Evolutionary conservation across 2,797 vertebrate species (phyloP).

Genomic region (Propithecus perrieri): DNA sequence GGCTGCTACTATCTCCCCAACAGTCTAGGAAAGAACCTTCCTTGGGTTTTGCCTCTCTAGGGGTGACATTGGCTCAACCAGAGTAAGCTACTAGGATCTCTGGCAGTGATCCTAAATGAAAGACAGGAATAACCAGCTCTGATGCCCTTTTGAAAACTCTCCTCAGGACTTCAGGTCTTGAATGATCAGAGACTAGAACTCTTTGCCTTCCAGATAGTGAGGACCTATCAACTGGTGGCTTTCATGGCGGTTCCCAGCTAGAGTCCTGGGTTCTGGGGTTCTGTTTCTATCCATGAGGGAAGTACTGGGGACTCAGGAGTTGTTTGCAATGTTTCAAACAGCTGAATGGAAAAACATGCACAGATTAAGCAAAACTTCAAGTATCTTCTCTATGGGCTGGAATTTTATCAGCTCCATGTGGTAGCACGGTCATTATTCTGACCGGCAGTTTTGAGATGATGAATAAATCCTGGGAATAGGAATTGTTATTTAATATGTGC

Average conservation of each 20-base stretch:
- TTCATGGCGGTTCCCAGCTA: neutral
- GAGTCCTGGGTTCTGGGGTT: neutral
- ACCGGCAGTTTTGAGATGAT: constrained; percentile 49
- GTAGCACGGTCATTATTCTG: neutral
- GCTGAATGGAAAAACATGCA: constrained; percentile 21
- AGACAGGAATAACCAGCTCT: neutral
- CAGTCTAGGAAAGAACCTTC: neutral
- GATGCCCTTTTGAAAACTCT: neutral
- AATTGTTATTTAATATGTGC: constrained; percentile 49
- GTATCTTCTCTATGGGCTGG: constrained; percentile 39
- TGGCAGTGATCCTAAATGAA: neutral
- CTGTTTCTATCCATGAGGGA: neutral
- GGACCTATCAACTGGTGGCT: neutral
- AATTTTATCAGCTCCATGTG: constrained; percentile 36
- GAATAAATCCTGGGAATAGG: constrained; percentile 46
- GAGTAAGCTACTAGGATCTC: neutral
- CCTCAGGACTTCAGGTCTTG: neutral
- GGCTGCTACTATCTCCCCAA: neutral
- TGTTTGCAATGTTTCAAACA: constrained; percentile 22
- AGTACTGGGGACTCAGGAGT: neutral
- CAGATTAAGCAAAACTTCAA: constrained; percentile 30
- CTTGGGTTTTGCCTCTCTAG: neutral
- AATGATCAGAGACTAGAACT: neutral
- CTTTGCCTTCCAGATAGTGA: neutral
- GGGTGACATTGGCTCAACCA: neutral